Base-by-base conservation (phyloP, 2,888 invertebrate species). In the Nasonia oneida region DNA sequence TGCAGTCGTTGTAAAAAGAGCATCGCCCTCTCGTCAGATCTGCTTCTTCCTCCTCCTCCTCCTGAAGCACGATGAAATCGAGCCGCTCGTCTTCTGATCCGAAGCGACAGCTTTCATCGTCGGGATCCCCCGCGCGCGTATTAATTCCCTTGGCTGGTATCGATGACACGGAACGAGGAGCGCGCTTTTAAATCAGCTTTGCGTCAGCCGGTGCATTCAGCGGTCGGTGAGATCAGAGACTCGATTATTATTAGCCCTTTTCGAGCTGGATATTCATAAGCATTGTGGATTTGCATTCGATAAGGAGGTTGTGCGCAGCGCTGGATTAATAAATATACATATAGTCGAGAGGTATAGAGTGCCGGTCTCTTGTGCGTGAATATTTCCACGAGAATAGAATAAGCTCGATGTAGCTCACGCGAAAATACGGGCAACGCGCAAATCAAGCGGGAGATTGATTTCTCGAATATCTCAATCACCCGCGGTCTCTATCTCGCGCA, bases 101-200 rank as follows among this genome's bases (percentile, higher is more conserved):
- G 53, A 67, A 79, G 74, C 67, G 84, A 84, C 84, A 80, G 61
- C 84, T 80, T 84, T 84, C 84, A 84, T 79, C 84, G 67, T 37
- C 14, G n/a, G 10, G 53, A 77, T 37, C 50, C 47, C 57, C 71
- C 70, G 37, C 33, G 18, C 42, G 42, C 53, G 50, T 74, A 81
- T 75, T 71, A 77, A 79, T 79, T 61, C 53, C 53, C 42, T 39
- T 53, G 14, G 53, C 39, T 23, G 29, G 42, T 37, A 71, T 77
- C 73, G 73, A 83, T 29, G 78, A 78, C 37, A 42, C 57, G 47
- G 0, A n/a, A 64, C 15, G 37, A 0, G 33, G 42, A 47, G 47
- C 39, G 39, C 57, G 71, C 39, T 53, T 80, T 80, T 79, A 67
- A 74, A 73, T 80, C 78, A 79, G 79, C 47, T 79, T 64, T 79